phyloP scores from a whole-genome alignment of 2,113 vertebrate genomes.

The Accipiter cooperii region DNA sequence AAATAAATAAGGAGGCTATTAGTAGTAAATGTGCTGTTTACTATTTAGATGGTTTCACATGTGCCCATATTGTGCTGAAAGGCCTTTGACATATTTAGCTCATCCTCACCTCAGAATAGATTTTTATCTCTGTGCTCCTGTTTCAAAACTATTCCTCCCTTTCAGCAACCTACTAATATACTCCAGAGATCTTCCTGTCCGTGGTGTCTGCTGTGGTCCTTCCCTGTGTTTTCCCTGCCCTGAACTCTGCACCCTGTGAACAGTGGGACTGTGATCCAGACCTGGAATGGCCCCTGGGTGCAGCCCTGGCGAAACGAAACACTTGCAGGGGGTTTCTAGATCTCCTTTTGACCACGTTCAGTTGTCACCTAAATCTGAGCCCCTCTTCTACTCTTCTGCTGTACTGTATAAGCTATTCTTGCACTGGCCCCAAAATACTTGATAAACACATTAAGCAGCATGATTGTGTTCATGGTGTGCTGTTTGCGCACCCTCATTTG shows the following conservation, averaged over 20 bases:
- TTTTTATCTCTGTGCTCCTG: constrained; percentile 21
- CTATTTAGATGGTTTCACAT: neutral
- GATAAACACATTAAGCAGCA: neutral
- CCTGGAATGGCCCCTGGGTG: neutral
- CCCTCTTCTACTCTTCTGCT: neutral
- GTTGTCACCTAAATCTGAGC: neutral
- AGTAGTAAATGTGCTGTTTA: neutral
- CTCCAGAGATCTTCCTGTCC: neutral
- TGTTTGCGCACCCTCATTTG: neutral
- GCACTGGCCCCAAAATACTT: neutral
- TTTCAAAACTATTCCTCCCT: constrained; percentile 22
- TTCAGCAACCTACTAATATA: neutral
- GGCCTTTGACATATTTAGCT: constrained; percentile 18
- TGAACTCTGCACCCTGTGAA: neutral
- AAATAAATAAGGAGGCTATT: constrained; percentile 12
- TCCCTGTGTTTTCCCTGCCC: neutral
- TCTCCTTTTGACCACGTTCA: neutral
- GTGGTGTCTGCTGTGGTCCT: neutral
- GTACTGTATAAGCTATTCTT: neutral
- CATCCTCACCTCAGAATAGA: constrained; percentile 45
- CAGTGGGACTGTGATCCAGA: neutral
- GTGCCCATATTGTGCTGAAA: constrained; percentile 8
- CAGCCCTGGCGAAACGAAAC: neutral
- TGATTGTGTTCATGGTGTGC: neutral
- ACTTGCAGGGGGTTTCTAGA: neutral